Base-by-base conservation (phyloP, 2,888 invertebrate species). In the Creontiades dilutus region DNA sequence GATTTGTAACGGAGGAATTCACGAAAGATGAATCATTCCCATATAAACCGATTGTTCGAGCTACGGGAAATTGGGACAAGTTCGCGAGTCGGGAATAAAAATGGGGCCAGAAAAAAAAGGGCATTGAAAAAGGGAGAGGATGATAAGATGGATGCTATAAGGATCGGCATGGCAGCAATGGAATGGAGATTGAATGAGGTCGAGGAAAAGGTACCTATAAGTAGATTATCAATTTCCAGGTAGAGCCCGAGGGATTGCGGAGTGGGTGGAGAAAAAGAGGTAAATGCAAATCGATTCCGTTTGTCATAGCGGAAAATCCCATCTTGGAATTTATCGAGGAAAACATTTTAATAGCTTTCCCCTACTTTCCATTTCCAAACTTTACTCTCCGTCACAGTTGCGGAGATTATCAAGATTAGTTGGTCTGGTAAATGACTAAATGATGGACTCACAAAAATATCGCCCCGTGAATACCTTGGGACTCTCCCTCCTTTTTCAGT, bases 161-260 rank as follows among this genome's bases (percentile, higher is more conserved):
- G 68, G 68, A 57, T 57, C 7, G 57, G 16, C 23, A 23, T 68
- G 68, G 68, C 57, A 27, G 68, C 19, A 11, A 68, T 68, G 23
- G 68, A 68, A 68, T 16, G 46, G 78, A 80, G 46, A 47, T 37
- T 16, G 78, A 47, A 47, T 27, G 28, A 14, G 78, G 14, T 46
- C 14, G 46, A 9, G 27, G 78, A 19, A 13, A 13, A 23, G 57
- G 85, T 37, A 37, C 37, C 37, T 37, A 61, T 55, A 85, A 85
- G 85, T 55, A 85, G 85, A 85, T 85, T 57, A 57, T 85, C 85
- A 85, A 85, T 85, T 85, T 85, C 61, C 28, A 27, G 27, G 37
- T 68, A 12, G 23, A 13, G 68, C 13, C 12, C 12, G 23, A 23
- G 0, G 68, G n/a, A 5, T 16, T 52, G 57, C 57, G 57, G 52